Base-by-base conservation (phyloP, 2,797 vertebrate genomes). In the Poeciliopsis infans region DNA sequence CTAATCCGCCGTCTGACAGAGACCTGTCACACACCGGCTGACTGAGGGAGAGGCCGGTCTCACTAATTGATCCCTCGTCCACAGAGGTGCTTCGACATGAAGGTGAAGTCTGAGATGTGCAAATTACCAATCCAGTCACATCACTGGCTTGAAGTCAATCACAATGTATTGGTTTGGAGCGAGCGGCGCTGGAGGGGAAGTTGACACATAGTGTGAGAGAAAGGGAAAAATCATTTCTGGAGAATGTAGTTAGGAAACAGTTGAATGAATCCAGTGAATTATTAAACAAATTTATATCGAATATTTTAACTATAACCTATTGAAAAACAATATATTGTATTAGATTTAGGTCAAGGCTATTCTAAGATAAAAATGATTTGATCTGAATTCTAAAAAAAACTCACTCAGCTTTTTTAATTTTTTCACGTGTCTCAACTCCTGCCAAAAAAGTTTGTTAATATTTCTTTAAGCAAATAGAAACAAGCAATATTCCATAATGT, bases 21-120 rank as follows among this genome's bases (percentile, higher is more conserved):
- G 85, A 91, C 87, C 77, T 88, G 91, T 90, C 92, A 89, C 89
- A 87, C 86, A 83, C 83, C 78, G n/a, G 89, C 88, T 93, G 93
- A 94, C 88, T 91, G 90, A 70, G 68, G 41, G 92, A 88, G 93
- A 94, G 39, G 81, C 84, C 86, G 72, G 85, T 91, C 79, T 86
- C 78, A 88, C 90, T 94, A 94, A 93, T 91, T 93, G 90, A 93
- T 93, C 93, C 93, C 94, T 84, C n/a, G 73, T 6, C 85, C 68
- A 25, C 91, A 83, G 86, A 90, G 82, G 83, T 79, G 85, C 78
- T 80, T 53, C 12, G 83, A 74, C 83, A 89, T 83, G 81, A 5
- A 66, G 75, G 64, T 43, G 5, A 76, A 43, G 64, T 61, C 81
- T 75, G 81, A 81, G 78, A 91, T 83, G 83, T 87, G 86, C 79